A percentile compares a stretch with the other conserved stretches of the same genome.
Conservation (phyloP, 2,113 vertebrate species). For the Physeter macrocephalus region DNA sequence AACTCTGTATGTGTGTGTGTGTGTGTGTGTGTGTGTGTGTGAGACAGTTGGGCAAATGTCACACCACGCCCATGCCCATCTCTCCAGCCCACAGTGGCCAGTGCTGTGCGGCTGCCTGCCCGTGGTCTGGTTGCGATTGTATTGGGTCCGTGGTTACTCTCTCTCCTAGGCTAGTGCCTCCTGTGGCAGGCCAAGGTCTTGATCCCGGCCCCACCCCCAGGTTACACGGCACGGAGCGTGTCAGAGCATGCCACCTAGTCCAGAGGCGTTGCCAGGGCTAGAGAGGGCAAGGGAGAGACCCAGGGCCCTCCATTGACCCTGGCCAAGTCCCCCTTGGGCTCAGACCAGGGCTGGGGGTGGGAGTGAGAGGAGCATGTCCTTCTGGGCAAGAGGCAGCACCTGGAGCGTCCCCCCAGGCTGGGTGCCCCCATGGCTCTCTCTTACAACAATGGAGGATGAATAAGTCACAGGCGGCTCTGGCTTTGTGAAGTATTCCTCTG, state of each 20-base stretch:
- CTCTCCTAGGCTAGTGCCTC: background rate
- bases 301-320: background rate
- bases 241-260: background rate
- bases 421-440: background rate
- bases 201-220: too few relatives aligned
- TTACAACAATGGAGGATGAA: conserved; percentile 47
- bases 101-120: accelerated
- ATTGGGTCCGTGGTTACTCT: accelerated
- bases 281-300: background rate
- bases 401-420: accelerated
- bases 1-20: background rate
- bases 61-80: accelerated
- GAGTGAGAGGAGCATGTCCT: background rate
- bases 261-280: background rate
- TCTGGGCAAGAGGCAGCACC: background rate
- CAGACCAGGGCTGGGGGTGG: background rate
- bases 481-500: conserved; percentile 66
- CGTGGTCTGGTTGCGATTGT: background rate
- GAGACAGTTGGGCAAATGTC: background rate
- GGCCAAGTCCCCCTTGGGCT: background rate
- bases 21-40: background rate
- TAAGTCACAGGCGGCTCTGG: conserved; percentile 62
- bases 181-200: background rate
- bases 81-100: too few relatives aligned
- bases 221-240: background rate